phyloP scores from a whole-genome alignment of 1,140 invertebrate species.

The Aradophagus sp. region DNA sequence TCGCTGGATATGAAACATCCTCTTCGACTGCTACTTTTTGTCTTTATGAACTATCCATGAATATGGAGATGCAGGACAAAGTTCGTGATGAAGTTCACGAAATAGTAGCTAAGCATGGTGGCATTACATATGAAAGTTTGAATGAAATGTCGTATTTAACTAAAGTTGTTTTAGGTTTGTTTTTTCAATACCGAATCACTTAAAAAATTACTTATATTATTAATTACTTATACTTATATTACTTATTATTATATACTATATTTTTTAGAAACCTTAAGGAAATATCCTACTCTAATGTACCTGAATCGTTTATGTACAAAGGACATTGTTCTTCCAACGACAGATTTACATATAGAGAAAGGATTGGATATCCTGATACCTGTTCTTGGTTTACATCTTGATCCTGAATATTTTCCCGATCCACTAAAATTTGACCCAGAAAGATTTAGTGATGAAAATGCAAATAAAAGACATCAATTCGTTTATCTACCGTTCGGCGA shows the following conservation, averaged over 20 bases:
- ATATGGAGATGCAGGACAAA: conserved; percentile 66
- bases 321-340: conserved; percentile 76
- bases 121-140: conserved; percentile 48
- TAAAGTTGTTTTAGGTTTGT: conserved; percentile 56
- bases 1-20: conserved; percentile 70
- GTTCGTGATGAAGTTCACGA: too few species aligned
- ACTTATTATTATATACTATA: too few species aligned
- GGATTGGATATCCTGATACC: conserved; percentile 79
- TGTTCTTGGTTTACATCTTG: conserved; percentile 78
- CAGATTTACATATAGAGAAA: conserved; percentile 77
- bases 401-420: conserved; percentile 77
- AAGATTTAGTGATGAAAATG: conserved; percentile 71
- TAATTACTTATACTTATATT: too few species aligned
- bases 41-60: conserved; percentile 65
- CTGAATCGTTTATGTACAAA: conserved; percentile 77
- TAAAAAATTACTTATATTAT: too few species aligned
- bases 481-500: conserved; percentile 73
- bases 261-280: conserved; percentile 79
- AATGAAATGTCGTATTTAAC: conserved; percentile 58
- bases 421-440: conserved; percentile 80
- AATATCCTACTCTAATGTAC: conserved; percentile 78
- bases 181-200: too few species aligned
- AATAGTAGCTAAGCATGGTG: conserved; percentile 49
- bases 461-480: conserved; percentile 63
- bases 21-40: conserved; percentile 57